phyloP scores from a whole-genome alignment of 2,113 vertebrate species.

The Corydoras sp. region DNA sequence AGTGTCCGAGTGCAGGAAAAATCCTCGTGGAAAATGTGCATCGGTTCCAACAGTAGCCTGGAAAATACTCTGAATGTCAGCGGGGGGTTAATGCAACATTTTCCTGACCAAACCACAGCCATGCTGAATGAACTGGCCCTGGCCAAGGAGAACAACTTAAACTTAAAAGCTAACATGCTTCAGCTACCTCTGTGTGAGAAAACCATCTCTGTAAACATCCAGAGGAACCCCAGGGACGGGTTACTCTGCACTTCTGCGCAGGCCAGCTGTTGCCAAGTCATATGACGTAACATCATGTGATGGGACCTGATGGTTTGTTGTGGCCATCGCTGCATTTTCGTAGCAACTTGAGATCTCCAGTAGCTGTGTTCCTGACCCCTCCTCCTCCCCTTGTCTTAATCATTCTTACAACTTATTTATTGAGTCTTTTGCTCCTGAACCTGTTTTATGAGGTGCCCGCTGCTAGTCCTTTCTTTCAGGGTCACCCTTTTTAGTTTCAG shows the following conservation, averaged over 20 bases:
- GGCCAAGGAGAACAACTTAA: slow-evolving; percentile 75
- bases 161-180: slow-evolving; percentile 83
- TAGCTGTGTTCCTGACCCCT: slow-evolving; percentile 57
- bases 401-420: slow-evolving; percentile 59
- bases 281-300: slow-evolving; percentile 63
- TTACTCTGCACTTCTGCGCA: slow-evolving; percentile 83
- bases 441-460: slow-evolving; percentile 77
- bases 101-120: slow-evolving; percentile 73
- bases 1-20: slow-evolving; percentile 87
- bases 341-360: slow-evolving; percentile 49
- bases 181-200: slow-evolving; percentile 99
- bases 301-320: slow-evolving; percentile 27
- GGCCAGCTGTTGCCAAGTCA: slow-evolving; percentile 93
- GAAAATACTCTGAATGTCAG: slow-evolving; percentile 51
- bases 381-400: slow-evolving; percentile 51
- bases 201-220: slow-evolving; percentile 96
- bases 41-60: slow-evolving; percentile 65
- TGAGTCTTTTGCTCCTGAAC: slow-evolving; percentile 54
- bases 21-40: slow-evolving; percentile 87
- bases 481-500: slow-evolving; percentile 1
- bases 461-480: slow-evolving; percentile 58
- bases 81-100: slow-evolving; percentile 55
- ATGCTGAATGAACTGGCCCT: slow-evolving; percentile 68
- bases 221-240: slow-evolving; percentile 82
- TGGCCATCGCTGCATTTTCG: slow-evolving; percentile 40